Base-by-base conservation (phyloP, 2,113 vertebrate species). In the Herpailurus yagouaroundi region DNA sequence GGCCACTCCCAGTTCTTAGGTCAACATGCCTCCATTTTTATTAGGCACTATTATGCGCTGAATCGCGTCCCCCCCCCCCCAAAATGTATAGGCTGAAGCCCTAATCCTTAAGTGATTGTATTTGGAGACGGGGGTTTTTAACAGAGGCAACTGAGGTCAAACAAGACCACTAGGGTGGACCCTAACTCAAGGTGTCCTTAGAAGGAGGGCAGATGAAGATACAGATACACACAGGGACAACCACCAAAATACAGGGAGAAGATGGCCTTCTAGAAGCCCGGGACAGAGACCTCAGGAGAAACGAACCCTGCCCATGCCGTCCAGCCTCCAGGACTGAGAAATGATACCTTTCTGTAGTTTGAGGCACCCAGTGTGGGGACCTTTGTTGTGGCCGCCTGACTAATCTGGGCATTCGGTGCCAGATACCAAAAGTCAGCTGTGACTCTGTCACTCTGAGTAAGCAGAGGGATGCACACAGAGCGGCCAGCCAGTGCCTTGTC, bases 401-500 rank as follows among this genome's bases (percentile, higher is more conserved):
- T 1, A 9, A n/a, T 1, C 8, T 21, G n/a, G 76, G 66, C 33
- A 0, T 52, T 9, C 36, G 66, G 29, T 36, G 55, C 23, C 23
- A 55, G 21, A 27, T 23, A 2, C 36, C 36, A 23, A 45, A 27
- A 4, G 13, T 14, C 36, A 7, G 16, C 0, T 50, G 33, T 38
- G 18, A 13, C 33, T 71, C 31, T 48, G 25, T 25, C 5, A 0
- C 10, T 11, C 0, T 2, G 74, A 15, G n/a, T 7, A 27, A n/a
- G 36, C 31, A 12, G 79, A n/a, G 13, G 15, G 12, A 25, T 33
- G 11, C n/a, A 23, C 4, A 5, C 48, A 38, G 64, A 15, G 2
- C 25, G 0, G 18, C 7, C 21, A 48, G 27, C 13, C 41, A 11
- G 12, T 0, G 0, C 41, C 12, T 36, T 2, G 55, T 50, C 18